Conservation (phyloP, 2,888 invertebrate species). For the Agrochola lota region DNA sequence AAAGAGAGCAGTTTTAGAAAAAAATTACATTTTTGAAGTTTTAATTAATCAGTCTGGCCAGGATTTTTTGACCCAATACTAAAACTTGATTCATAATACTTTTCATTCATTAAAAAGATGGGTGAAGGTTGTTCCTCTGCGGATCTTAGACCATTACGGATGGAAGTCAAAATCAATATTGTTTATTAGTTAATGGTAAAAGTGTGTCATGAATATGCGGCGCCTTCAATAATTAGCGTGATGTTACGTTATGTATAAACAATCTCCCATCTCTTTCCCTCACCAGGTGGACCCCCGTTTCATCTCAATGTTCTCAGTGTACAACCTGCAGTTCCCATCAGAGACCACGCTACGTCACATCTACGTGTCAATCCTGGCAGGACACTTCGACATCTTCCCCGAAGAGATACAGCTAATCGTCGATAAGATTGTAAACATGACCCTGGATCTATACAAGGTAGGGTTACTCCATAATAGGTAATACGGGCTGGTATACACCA, state of each 20-base stretch:
- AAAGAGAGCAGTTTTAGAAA: too few relatives aligned
- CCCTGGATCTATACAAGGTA: slow-evolving; percentile 95
- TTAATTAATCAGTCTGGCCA: too few relatives aligned
- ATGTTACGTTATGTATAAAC: neutral
- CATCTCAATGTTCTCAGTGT: slow-evolving; percentile 96
- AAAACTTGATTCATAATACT: too few relatives aligned
- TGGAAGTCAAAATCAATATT: neutral
- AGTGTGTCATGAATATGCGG: neutral
- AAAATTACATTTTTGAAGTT: too few relatives aligned
- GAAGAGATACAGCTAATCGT: slow-evolving; percentile 92
- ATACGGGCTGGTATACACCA: neutral
- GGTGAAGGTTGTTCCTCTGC: too few relatives aligned
- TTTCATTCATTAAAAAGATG: too few relatives aligned
- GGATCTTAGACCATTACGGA: too few relatives aligned
- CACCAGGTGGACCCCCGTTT: slow-evolving; percentile 95
- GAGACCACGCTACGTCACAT: slow-evolving; percentile 95
- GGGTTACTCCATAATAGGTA: neutral
- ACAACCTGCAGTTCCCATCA: slow-evolving; percentile 96
- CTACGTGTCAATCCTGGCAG: slow-evolving; percentile 94
- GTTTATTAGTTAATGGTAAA: neutral
- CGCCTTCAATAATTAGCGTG: neutral
- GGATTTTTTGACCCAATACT: too few relatives aligned
- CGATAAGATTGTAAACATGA: slow-evolving; percentile 93
- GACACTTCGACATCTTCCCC: slow-evolving; percentile 94
- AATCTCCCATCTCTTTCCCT: slow-evolving; percentile 2